Conservation (phyloP, 2,113 vertebrate species). For the Anoura caudifer region DNA sequence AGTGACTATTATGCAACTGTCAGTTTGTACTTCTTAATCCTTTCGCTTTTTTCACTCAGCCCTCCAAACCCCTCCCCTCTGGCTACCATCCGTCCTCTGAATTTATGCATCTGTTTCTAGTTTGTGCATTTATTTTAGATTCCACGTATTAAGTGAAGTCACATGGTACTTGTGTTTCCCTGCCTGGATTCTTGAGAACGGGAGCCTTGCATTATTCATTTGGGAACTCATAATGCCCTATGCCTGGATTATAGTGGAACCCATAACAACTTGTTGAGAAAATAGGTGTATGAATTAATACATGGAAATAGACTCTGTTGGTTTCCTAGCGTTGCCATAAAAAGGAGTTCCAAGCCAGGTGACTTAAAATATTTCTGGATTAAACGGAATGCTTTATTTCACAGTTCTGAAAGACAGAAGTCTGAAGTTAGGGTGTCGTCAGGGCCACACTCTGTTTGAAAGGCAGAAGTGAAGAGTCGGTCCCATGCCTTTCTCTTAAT, state of each 20-base stretch:
- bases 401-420: background rate
- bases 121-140: background rate
- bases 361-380: background rate
- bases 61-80: background rate
- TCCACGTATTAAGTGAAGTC: background rate
- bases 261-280: background rate
- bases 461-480: background rate
- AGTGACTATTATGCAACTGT: background rate
- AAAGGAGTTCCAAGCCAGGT: background rate
- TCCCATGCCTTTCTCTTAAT: background rate
- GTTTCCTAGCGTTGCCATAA: background rate
- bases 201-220: background rate
- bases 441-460: background rate
- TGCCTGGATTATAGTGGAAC: background rate
- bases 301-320: background rate
- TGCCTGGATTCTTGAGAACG: background rate
- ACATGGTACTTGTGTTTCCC: background rate
- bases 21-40: background rate
- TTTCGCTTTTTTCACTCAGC: background rate
- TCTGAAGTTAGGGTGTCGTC: background rate
- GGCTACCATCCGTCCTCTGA: background rate
- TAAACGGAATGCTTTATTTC: background rate
- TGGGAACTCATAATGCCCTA: background rate
- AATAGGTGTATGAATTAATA: background rate
- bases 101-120: background rate